Base-by-base conservation (phyloP, 2,888 invertebrate species). In the Drosophila infuscata region DNA sequence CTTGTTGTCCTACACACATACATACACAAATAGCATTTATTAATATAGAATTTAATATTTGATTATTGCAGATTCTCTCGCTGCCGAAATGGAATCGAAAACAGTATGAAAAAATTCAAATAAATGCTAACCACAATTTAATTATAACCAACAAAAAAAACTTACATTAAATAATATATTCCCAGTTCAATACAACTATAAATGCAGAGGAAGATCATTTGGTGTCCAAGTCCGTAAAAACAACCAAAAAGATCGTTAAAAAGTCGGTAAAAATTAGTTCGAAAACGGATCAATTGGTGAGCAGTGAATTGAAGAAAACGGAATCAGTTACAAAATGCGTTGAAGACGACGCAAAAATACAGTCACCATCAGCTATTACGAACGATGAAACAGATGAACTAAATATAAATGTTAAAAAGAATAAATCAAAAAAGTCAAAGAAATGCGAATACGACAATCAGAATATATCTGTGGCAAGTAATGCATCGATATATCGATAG, bases 401-500 rank as follows among this genome's bases (percentile, higher is more conserved):
- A 33, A 62, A 46, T 43, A n/a, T 49, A n/a, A 30, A 36, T 33
- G 9, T 51, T 4, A 70, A 82, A 30, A 95, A 94, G 91, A 95
- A 94, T 92, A 95, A 95, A 91, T 94, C 94, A 65, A 95, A 95
- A 93, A 95, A 95, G 91, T 94, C 94, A 59, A 95, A 95, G 91
- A 95, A 95, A 89, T 93, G 91, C 76, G 95, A 95, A 77, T 93
- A 94, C 72, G 95, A 95, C 86, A 95, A 95, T 92, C 95, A 95
- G 90, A 95, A 95, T 89, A 95, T 95, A 90, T 95, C 95, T 77
- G 95, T 95, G 94, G 95, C 95, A 93, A 95, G 90, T 29, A 20
- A 25, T 15, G 15, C 25, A 15, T 46, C 12, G 11, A 46, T 46
- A 25, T 46, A 20, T 46, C 15, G 25, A 46, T 38, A 17, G 4